Percentiles rank a stretch among this genome's conserved stretches.
These are phyloP conservation scores for Isichthys henryi DNA, from an alignment of 2,113 vertebrate species.

Conservation along the genomic window DNA sequence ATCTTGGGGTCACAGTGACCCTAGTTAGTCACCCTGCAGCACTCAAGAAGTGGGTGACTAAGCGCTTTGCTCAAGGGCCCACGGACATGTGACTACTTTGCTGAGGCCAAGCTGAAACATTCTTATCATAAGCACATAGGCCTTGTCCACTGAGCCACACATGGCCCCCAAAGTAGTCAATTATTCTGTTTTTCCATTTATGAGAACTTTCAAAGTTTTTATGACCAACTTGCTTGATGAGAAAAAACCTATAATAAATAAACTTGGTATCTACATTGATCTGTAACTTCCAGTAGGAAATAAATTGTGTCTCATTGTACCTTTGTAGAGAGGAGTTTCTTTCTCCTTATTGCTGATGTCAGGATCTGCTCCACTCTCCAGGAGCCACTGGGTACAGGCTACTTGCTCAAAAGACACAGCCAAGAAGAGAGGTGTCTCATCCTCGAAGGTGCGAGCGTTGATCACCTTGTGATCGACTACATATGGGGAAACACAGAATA, in stretches of 20 bases:
- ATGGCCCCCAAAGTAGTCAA: no score
- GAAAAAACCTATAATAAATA: no score
- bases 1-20: not conserved
- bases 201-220: not conserved
- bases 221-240: not conserved
- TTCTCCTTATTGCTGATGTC: conserved; percentile 71
- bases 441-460: conserved; percentile 68
- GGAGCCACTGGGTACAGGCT: conserved; percentile 61
- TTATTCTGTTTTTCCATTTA: not conserved
- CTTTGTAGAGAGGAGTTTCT: conserved; percentile 78
- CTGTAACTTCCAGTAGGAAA: not conserved
- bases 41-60: not conserved
- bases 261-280: not conserved
- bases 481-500: not conserved
- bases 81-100: not conserved
- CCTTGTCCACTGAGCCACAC: not conserved
- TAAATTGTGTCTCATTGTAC: conserved; percentile 40
- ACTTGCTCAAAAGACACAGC: conserved; percentile 60
- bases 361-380: conserved; percentile 70
- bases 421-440: conserved; percentile 70
- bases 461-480: conserved; percentile 64
- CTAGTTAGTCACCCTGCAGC: not conserved
- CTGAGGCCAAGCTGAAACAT: not conserved
- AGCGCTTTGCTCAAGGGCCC: no score
- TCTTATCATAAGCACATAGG: not conserved